Conservation (phyloP, 2,113 vertebrate genomes). For the Amphiprion ocellaris region DNA sequence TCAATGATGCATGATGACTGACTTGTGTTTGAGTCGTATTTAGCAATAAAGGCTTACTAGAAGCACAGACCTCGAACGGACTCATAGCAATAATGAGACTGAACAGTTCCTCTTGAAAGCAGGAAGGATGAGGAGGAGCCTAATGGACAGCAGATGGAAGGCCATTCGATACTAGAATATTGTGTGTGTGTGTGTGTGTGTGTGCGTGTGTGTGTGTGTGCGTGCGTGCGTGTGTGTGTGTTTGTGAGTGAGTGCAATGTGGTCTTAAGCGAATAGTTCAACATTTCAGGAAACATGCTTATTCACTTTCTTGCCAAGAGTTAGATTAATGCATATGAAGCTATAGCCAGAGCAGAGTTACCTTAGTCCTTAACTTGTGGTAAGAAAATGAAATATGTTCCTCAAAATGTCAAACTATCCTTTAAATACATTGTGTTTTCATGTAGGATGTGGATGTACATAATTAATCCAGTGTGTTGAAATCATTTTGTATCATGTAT, state of each 20-base stretch:
- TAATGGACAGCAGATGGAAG: slow-evolving; percentile 62
- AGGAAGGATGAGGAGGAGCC: slow-evolving; percentile 37
- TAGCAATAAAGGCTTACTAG: slow-evolving; percentile 44
- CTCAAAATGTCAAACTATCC: not conserved
- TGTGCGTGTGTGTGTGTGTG: too few relatives aligned
- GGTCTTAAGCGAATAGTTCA: slow-evolving; percentile 15
- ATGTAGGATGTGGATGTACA: not conserved
- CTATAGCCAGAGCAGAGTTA: not conserved
- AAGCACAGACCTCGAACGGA: slow-evolving; percentile 43
- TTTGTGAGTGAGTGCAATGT: slow-evolving; percentile 4
- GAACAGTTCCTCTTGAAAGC: slow-evolving; percentile 28
- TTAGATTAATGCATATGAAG: not conserved
- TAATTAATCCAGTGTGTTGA: slow-evolving; percentile 10
- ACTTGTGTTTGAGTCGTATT: slow-evolving; percentile 19
- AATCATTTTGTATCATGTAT: not conserved
- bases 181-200: slow-evolving; percentile 2
- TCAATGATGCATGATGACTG: slow-evolving; percentile 12
- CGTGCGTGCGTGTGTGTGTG: not conserved
- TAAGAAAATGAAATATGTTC: not conserved
- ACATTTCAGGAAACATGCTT: not conserved
- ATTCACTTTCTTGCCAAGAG: not conserved
- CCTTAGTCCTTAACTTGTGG: not conserved
- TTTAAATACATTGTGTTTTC: not conserved
- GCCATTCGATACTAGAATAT: not conserved
- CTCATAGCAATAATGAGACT: slow-evolving; percentile 56